Conservation (phyloP, 2,797 vertebrate species). For the Lacerta bilineata region DNA sequence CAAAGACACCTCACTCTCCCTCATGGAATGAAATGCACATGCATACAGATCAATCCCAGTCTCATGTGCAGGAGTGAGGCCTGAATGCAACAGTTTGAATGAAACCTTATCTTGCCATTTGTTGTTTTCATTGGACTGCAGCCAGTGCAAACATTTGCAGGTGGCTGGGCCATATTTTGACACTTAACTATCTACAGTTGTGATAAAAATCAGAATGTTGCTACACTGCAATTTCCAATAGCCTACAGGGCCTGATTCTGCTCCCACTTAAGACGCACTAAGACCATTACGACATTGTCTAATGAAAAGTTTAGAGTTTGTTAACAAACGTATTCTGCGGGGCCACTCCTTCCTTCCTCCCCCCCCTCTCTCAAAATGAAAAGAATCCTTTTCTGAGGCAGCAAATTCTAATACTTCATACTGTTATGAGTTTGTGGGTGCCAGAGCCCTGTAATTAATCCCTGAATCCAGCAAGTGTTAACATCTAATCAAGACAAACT, state of each 20-base stretch:
- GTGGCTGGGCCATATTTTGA: slow-evolving; percentile 88
- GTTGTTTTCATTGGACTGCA: slow-evolving; percentile 84
- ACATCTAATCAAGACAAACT: no score
- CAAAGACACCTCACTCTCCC: slow-evolving; percentile 61
- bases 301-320: slow-evolving; percentile 76
- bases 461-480: no score
- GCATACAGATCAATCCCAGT: slow-evolving; percentile 82
- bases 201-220: slow-evolving; percentile 89
- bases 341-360: slow-evolving; percentile 55
- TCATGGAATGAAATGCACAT: slow-evolving; percentile 66
- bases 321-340: slow-evolving; percentile 77
- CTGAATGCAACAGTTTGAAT: slow-evolving; percentile 77
- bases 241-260: slow-evolving; percentile 71
- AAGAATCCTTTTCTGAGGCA: slow-evolving; percentile 63
- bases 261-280: slow-evolving; percentile 58
- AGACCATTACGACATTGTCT: slow-evolving; percentile 71
- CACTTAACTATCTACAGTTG: slow-evolving; percentile 88
- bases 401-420: background rate
- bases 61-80: slow-evolving; percentile 75
- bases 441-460: no score
- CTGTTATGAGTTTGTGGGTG: no score
- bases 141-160: slow-evolving; percentile 88
- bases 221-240: slow-evolving; percentile 84
- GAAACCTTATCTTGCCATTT: slow-evolving; percentile 86
- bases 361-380: no score